Evolutionary conservation across 2,888 invertebrate species (phyloP).

Genomic region (Hirtodrosophila duncani): DNA sequence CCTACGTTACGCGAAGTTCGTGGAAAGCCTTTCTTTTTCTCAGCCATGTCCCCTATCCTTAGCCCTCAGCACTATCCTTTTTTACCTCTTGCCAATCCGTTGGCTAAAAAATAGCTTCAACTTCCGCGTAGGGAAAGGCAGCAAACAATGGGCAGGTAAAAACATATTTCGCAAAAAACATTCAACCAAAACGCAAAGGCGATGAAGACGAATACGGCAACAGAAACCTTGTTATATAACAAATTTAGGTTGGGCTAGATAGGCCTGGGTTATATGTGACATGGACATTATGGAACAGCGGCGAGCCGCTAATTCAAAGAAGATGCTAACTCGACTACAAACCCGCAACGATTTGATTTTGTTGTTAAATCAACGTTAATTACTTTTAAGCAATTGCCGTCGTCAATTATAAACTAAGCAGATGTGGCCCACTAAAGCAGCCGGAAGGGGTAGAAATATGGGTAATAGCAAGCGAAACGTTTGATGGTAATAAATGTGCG

Average conservation of each 20-base stretch:
- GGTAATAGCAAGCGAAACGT: constrained; percentile 28
- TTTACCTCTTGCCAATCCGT: constrained; percentile 74
- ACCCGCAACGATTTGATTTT: too few species aligned
- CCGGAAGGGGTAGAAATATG: background rate
- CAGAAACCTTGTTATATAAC: constrained; percentile 58
- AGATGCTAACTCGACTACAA: too few species aligned
- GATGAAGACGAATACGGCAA: constrained; percentile 30
- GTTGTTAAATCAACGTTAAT: constrained; percentile 44
- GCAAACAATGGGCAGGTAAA: constrained; percentile 33
- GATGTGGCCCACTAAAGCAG: constrained; percentile 61
- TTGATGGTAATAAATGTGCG: constrained; percentile 74
- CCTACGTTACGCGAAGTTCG: constrained; percentile 45
- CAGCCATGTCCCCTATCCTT: constrained; percentile 47
- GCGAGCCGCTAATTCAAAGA: too few species aligned
- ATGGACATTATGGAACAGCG: too few species aligned
- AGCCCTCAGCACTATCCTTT: too few species aligned
- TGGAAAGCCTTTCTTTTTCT: constrained; percentile 32
- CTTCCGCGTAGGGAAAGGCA: constrained; percentile 44
- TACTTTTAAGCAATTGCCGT: constrained; percentile 45
- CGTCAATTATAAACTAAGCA: constrained; percentile 66
- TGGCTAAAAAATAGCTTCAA: constrained; percentile 55
- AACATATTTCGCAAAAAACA: constrained; percentile 43
- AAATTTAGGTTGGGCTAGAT: constrained; percentile 44
- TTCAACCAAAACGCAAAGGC: too few species aligned
- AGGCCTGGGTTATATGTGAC: constrained; percentile 5